Evolutionary conservation across 2,888 invertebrate genomes (phyloP), one percentile per base, ranked within the genome.

Genomic region (Mactromeris polynyma): DNA sequence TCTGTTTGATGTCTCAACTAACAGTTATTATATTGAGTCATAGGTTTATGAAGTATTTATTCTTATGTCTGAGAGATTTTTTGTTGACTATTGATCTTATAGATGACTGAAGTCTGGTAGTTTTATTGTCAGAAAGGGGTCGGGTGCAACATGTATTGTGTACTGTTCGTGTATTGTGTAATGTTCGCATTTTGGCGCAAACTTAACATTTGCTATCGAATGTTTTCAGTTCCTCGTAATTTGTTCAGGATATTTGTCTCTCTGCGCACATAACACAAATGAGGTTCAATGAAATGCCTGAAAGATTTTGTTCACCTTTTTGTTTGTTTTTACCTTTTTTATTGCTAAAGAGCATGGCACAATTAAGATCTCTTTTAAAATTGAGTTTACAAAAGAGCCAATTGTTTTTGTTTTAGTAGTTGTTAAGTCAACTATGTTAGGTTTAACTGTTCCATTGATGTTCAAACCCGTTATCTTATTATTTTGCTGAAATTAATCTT

Each of bases 401-500:
- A 26, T 64, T 64, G n/a, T 64, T 58, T n/a, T 26, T 64, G n/a
- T 26, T 26, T 64, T 21, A 26, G 14, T 51, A 17, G 58, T 58
- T 58, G 58, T 58, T 58, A n/a, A 64, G 58, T 64, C 26, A n/a
- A 64, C 58, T 64, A 51, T 51, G 73, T 31, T 73, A 73, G 73
- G 3, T 82, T 82, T 26, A 11, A 69, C 64, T 4, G 2, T 69
- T 11, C 82, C 26, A 58, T 83, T 83, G 51, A 82, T 40, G 33
- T n/a, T 33, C 0, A 33, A n/a, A 33, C 33, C 14, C 31, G 46
- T 83, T 46, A 83, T 83, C 83, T 83, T 51, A 46, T 31, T 77
- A 69, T 40, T 83, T 69, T 36, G 69, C 42, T 83, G 40, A 83
- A 42, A 69, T n/a, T 69, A 64, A 83, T 83, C 73, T 73, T 83